phyloP scores from a whole-genome alignment of 2,888 invertebrate genomes.

The Malacosoma neustria region DNA sequence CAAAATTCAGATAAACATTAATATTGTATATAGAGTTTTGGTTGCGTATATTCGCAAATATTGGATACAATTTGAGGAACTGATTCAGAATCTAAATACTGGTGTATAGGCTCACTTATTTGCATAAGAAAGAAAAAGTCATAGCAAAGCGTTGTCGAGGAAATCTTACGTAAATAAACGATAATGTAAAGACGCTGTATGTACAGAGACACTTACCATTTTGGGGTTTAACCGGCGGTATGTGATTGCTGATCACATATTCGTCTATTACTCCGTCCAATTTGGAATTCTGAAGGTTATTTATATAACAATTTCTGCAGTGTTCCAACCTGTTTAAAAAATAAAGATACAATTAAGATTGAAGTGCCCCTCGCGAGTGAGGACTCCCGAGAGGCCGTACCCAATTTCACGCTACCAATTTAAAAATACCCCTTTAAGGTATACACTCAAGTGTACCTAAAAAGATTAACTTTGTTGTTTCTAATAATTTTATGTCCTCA shows the following conservation, averaged over 20 bases:
- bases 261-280: slow-evolving; percentile 60
- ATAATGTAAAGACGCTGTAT: too few relatives aligned
- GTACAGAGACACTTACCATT: slow-evolving; percentile 70
- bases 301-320: slow-evolving; percentile 89
- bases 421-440: neutral
- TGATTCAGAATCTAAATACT: too few relatives aligned
- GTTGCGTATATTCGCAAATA: too few relatives aligned
- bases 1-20: too few relatives aligned
- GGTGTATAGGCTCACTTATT: too few relatives aligned
- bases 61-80: too few relatives aligned
- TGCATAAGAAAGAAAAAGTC: too few relatives aligned
- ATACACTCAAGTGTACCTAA: neutral
- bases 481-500: too few relatives aligned
- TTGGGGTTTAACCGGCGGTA: slow-evolving; percentile 57
- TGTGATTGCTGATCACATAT: slow-evolving; percentile 68
- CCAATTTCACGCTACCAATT: neutral
- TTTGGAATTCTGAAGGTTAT: slow-evolving; percentile 76
- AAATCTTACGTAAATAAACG: too few relatives aligned
- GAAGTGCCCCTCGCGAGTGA: neutral
- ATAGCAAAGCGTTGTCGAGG: too few relatives aligned
- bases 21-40: too few relatives aligned
- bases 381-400: neutral
- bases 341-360: slow-evolving; percentile 3
- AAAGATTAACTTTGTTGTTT: too few relatives aligned
- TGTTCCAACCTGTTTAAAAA: slow-evolving; percentile 68